phyloP scores from a whole-genome alignment of 2,797 vertebrate species.

The Kryptopterus vitreolus region DNA sequence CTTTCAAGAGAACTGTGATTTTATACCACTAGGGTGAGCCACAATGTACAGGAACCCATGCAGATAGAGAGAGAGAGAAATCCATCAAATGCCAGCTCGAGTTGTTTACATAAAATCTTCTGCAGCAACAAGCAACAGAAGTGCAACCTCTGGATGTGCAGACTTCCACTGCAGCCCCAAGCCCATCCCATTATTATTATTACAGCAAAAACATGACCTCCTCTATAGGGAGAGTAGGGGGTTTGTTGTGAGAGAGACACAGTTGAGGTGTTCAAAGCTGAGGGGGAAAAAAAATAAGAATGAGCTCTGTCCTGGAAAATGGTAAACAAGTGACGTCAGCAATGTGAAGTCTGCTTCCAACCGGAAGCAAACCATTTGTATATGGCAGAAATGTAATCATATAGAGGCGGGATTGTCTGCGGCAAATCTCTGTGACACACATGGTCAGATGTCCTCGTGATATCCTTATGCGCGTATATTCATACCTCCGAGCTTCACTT shows the following conservation, averaged over 20 bases:
- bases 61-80: background rate
- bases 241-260: constrained; percentile 15
- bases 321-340: constrained; percentile 78
- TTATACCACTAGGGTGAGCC: constrained; percentile 55
- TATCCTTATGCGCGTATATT: background rate
- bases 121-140: constrained; percentile 52
- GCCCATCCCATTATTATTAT: background rate
- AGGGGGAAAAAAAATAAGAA: no score
- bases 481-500: background rate
- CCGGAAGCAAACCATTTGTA: constrained; percentile 16
- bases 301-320: constrained; percentile 61
- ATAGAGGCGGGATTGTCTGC: background rate
- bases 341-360: constrained; percentile 60
- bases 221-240: constrained; percentile 22
- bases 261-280: constrained; percentile 55
- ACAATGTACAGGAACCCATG: background rate
- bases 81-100: constrained; percentile 58
- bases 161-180: background rate
- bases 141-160: constrained; percentile 46
- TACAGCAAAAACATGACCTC: constrained; percentile 60
- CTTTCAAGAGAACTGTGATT: background rate
- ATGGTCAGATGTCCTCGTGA: constrained; percentile 11
- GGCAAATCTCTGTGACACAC: constrained; percentile 4
- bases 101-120: constrained; percentile 69
- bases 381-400: background rate